Evolutionary conservation across 2,888 invertebrate genomes (phyloP), one percentile per base, ranked within the genome.

Genomic region (Plagiodera versicolora): DNA sequence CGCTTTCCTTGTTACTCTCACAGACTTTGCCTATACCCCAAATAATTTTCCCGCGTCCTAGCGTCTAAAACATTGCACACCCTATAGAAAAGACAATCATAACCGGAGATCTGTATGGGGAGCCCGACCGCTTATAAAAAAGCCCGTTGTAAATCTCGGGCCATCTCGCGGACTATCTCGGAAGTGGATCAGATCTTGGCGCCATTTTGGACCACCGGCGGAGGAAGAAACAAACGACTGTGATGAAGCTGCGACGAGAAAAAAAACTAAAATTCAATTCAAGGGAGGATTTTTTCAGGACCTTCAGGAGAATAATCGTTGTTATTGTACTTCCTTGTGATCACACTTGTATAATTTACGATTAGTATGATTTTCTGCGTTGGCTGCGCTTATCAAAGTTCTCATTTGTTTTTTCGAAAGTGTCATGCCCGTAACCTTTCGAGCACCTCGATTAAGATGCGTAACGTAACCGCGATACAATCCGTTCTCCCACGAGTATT

Each of bases 101-200:
- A 54, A 32, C 44, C 64, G 58, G 60, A 67, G 71, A 73, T 73
- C 74, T 71, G 70, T 71, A 72, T 68, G 67, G 66, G 67, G 67
- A 67, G 63, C 70, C 51, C 63, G 63, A 61, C 59, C 73, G 70
- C 70, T 72, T 71, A 72, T 69, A 74, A 70, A 71, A 70, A 70
- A 69, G 64, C 66, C 72, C 69, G 72, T 74, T 74, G 75, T 76
- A 76, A 76, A 76, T 76, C 76, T 76, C 64, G 56, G 67, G 72
- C 72, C 74, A 75, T 75, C 75, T 75, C 72, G 69, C 69, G 74
- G 74, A 68, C 71, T 73, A 76, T 76, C 76, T 73, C 57, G 57
- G 67, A 75, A 75, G 69, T 74, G 73, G 73, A 75, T 76, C 74
- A 69, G 69, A 70, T 71, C 72, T 71, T 73, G 73, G 74, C 74